phyloP scores from a whole-genome alignment of 2,113 vertebrate genomes.

The Rhegmatorhina hoffmannsi region DNA sequence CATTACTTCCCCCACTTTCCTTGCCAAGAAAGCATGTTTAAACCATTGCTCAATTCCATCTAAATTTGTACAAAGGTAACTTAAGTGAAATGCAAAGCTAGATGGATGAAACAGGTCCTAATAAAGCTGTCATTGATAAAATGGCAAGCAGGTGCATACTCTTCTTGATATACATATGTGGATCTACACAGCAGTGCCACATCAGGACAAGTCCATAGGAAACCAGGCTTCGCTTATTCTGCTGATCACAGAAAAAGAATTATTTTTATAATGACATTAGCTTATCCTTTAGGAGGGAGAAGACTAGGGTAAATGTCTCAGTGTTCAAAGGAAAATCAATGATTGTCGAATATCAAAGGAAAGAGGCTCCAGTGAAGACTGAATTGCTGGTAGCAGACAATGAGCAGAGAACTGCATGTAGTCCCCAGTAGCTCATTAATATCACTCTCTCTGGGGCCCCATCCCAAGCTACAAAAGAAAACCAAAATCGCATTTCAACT shows the following conservation, averaged over 20 bases:
- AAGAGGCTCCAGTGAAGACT: slow-evolving; percentile 3
- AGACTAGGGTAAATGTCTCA: not conserved
- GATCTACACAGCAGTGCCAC: not conserved
- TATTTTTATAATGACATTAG: slow-evolving; percentile 2
- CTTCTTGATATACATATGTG: not conserved
- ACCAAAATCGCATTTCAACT: not conserved
- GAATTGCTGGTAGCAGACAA: slow-evolving; percentile 45
- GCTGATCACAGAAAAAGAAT: slow-evolving; percentile 8
- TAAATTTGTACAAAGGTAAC: slow-evolving; percentile 38
- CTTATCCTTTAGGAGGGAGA: slow-evolving; percentile 5
- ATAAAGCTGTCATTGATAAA: slow-evolving; percentile 1
- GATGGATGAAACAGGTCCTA: not conserved
- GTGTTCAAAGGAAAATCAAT: slow-evolving; percentile 52
- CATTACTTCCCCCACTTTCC: not conserved
- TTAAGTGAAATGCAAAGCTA: not conserved
- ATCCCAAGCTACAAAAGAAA: slow-evolving; percentile 20
- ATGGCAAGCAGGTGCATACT: not conserved
- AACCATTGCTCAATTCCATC: not conserved
- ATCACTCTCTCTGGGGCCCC: not conserved
- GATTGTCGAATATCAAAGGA: not conserved
- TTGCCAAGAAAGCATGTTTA: not conserved
- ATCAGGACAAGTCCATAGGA: slow-evolving; percentile 14
- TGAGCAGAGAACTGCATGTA: not conserved
- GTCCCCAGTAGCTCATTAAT: slow-evolving; percentile 17
- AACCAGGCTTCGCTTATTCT: not conserved